Evolutionary conservation across 2,113 vertebrate genomes (phyloP).

Genomic region (Columba livia): DNA sequence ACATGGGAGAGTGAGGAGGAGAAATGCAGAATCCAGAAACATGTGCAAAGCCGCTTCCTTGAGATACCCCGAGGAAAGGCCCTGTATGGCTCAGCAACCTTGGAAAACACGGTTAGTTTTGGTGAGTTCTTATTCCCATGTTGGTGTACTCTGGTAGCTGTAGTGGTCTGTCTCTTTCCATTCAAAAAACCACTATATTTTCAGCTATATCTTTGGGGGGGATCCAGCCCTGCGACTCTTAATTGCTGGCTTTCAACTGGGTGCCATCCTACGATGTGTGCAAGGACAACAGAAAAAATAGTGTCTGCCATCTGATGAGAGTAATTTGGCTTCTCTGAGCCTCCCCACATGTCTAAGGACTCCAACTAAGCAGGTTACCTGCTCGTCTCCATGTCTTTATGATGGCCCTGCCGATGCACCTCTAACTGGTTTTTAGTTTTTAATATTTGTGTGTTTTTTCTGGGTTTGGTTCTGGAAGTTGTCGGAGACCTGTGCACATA

Average conservation of each 20-base stretch:
- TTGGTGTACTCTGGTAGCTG: not conserved
- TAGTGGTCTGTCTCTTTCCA: not conserved
- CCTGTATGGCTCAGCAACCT: not conserved
- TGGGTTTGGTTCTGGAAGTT: not conserved
- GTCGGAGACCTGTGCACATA: too few species aligned
- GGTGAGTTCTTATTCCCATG: not conserved
- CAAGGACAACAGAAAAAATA: not conserved
- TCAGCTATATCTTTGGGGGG: not conserved
- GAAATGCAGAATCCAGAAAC: not conserved
- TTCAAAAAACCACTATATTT: not conserved
- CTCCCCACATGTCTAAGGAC: not conserved
- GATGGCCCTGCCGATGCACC: not conserved
- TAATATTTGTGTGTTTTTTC: not conserved
- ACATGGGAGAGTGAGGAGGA: not conserved
- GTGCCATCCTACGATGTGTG: not conserved
- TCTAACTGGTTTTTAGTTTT: rapidly evolving
- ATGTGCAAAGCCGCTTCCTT: not conserved
- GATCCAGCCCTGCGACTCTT: rapidly evolving
- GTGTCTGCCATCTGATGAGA: rapidly evolving
- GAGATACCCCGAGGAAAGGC: not conserved
- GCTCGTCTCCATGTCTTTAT: not conserved
- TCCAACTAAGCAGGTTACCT: not conserved
- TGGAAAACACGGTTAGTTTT: rapidly evolving
- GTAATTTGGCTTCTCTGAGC: rapidly evolving
- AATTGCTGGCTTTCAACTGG: not conserved